Evolutionary conservation across 1,140 invertebrate genomes (phyloP).

Genomic region (Phocides pigmalion): DNA sequence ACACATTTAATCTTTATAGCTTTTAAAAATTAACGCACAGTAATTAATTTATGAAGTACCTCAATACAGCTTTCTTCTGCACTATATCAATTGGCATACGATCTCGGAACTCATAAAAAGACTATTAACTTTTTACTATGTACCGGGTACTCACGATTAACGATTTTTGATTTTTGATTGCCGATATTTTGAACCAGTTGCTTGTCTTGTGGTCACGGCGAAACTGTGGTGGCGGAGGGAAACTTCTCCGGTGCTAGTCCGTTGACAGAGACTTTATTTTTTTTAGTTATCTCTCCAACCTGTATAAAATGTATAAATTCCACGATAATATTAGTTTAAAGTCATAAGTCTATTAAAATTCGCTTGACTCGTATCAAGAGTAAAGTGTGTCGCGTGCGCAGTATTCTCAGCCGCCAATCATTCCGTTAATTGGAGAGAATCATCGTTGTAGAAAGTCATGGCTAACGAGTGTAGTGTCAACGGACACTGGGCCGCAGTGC

Average conservation of each 20-base stretch:
- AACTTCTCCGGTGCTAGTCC: no score
- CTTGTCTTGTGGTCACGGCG: no score
- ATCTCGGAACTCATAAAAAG: constrained; percentile 30
- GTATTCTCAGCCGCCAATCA: constrained; percentile 74
- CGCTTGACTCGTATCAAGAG: constrained; percentile 70
- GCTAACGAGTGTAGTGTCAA: constrained; percentile 46
- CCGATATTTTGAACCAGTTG: no score
- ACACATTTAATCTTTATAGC: no score
- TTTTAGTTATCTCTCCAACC: no score
- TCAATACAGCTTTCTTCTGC: background rate
- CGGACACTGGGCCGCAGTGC: constrained; percentile 43
- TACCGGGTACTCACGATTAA: no score
- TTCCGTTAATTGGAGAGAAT: constrained; percentile 83
- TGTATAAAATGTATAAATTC: no score
- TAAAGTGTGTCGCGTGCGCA: constrained; percentile 75
- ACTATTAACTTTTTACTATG: no score
- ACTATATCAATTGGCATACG: constrained; percentile 9
- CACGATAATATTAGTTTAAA: no score
- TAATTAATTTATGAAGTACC: constrained; percentile 7
- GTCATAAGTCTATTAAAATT: constrained; percentile 47
- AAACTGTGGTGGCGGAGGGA: no score
- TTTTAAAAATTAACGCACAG: background rate
- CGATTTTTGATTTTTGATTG: no score
- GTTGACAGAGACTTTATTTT: no score
- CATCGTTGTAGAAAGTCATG: constrained; percentile 75